Percentiles rank a stretch among this genome's conserved stretches.
phyloP scores from a whole-genome alignment of 2,888 invertebrate genomes.

The Cistogaster globosa region DNA sequence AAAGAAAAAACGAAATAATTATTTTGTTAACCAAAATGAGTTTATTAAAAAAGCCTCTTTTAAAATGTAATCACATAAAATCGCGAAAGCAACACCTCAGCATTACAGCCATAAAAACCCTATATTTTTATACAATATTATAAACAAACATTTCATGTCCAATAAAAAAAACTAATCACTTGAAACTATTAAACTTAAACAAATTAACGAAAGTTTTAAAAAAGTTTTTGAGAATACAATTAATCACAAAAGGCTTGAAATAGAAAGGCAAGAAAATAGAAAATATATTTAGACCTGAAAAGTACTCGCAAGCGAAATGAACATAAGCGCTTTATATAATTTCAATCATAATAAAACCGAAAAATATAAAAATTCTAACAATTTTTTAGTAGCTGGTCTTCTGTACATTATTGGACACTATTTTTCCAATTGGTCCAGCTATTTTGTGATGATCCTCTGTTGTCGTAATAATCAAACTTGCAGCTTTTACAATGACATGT shows the following conservation, averaged over 20 bases:
- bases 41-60: too few relatives aligned
- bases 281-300: neutral
- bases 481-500: slow-evolving; percentile 77
- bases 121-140: too few relatives aligned
- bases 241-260: slow-evolving; percentile 6
- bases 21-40: too few relatives aligned
- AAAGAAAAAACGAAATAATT: too few relatives aligned
- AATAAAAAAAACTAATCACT: neutral
- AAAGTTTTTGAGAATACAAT: slow-evolving; percentile 30
- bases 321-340: slow-evolving; percentile 73
- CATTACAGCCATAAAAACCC: too few relatives aligned
- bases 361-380: slow-evolving; percentile 74
- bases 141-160: too few relatives aligned
- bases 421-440: slow-evolving; percentile 74
- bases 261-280: neutral
- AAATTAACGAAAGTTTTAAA: slow-evolving; percentile 25
- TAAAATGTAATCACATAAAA: too few relatives aligned
- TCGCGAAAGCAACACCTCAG: too few relatives aligned
- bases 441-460: slow-evolving; percentile 75
- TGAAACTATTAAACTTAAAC: slow-evolving; percentile 24
- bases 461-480: slow-evolving; percentile 74
- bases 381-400: slow-evolving; percentile 75
- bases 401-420: slow-evolving; percentile 75
- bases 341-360: slow-evolving; percentile 74
- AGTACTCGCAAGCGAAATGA: slow-evolving; percentile 71